Conservation (phyloP, 2,888 invertebrate genomes). For the Apantesis nais region DNA sequence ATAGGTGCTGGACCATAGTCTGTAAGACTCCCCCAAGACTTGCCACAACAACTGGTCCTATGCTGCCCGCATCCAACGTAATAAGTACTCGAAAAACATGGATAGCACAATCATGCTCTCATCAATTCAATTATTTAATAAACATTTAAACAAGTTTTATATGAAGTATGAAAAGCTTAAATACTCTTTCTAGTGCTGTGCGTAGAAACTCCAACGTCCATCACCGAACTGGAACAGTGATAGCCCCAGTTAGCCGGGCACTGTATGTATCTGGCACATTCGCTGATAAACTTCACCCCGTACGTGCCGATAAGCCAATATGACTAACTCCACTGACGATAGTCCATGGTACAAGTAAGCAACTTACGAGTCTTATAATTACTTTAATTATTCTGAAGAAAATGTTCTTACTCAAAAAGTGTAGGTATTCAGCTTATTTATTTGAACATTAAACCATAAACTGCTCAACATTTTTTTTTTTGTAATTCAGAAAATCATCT, state of each 20-base stretch:
- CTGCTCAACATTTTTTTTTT: too few species aligned
- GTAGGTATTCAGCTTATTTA: too few species aligned
- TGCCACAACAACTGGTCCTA: too few species aligned
- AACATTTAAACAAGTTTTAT: constrained; percentile 2
- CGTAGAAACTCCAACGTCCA: constrained; percentile 15
- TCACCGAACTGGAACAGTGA: constrained; percentile 22
- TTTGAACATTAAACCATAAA: constrained; percentile 61
- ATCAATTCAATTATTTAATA: too few species aligned
- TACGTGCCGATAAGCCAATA: constrained; percentile 61
- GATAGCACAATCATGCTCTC: too few species aligned
- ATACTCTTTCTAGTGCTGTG: neutral
- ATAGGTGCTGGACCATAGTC: too few species aligned
- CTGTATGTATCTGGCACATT: constrained; percentile 49
- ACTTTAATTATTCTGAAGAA: neutral
- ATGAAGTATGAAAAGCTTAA: neutral
- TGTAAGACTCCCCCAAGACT: too few species aligned
- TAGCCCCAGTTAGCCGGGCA: constrained; percentile 23
- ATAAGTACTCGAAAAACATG: too few species aligned
- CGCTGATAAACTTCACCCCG: constrained; percentile 58
- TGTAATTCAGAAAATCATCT: too few species aligned
- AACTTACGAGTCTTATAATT: neutral
- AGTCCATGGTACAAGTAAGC: constrained; percentile 30
- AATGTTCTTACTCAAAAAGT: too few species aligned
- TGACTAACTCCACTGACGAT: constrained; percentile 54
- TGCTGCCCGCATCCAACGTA: too few species aligned